Evolutionary conservation across 2,888 invertebrate genomes (phyloP).

Genomic region (Coremacera marginata): DNA sequence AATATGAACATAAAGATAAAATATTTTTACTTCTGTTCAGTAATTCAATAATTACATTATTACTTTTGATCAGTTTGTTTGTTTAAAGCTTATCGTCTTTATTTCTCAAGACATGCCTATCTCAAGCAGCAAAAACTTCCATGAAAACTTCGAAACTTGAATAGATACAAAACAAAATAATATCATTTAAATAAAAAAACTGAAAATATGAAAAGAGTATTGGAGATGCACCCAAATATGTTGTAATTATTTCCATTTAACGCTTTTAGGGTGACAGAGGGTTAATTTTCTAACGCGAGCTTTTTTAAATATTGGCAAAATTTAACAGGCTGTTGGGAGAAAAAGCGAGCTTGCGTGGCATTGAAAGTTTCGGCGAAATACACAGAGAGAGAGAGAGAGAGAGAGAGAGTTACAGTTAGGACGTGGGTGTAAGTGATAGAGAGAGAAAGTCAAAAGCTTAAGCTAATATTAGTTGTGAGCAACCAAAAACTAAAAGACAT

Average conservation of each 20-base stretch:
- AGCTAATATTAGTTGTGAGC: not conserved
- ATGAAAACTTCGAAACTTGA: too few relatives aligned
- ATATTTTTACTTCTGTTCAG: too few relatives aligned
- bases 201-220: conserved; percentile 60
- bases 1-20: too few relatives aligned
- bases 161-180: too few relatives aligned
- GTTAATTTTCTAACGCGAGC: too few relatives aligned
- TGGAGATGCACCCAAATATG: conserved; percentile 69
- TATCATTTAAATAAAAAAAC: conserved; percentile 38
- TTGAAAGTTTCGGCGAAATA: not conserved
- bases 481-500: conserved; percentile 5
- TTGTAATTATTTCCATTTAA: conserved; percentile 69
- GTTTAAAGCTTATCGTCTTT: too few relatives aligned
- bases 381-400: conserved; percentile 2
- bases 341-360: conserved; percentile 8
- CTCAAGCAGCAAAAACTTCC: too few relatives aligned
- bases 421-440: not conserved
- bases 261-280: not conserved
- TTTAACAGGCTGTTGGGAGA: not conserved
- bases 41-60: too few relatives aligned
- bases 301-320: conserved; percentile 1
- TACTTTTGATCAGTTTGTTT: too few relatives aligned
- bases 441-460: conserved; percentile 18
- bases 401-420: not conserved
- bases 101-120: too few relatives aligned